Evolutionary conservation across 2,113 vertebrate genomes (phyloP).

Genomic region (Psilopsiagon aurifrons): DNA sequence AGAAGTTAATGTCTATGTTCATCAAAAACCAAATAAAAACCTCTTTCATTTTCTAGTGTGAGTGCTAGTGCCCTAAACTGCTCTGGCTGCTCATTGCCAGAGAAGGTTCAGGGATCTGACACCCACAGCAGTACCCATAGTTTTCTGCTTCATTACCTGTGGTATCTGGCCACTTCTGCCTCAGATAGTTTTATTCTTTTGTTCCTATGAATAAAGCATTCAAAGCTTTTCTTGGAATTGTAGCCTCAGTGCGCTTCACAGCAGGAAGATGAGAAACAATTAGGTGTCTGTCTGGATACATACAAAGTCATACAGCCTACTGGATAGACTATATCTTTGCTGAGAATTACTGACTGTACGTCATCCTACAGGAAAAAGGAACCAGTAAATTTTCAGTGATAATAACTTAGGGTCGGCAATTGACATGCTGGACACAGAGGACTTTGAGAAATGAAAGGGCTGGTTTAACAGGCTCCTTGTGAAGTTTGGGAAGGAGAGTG

Average conservation of each 20-base stretch:
- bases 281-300: neutral
- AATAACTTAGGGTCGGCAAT: neutral
- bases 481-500: neutral
- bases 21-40: constrained; percentile 40
- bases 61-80: neutral
- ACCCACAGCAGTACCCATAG: neutral
- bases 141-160: neutral
- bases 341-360: neutral
- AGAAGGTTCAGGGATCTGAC: neutral
- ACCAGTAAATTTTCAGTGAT: neutral
- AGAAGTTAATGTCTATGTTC: constrained; percentile 49
- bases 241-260: neutral
- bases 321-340: neutral
- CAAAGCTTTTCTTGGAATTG: neutral
- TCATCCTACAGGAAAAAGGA: neutral
- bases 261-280: neutral
- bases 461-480: neutral
- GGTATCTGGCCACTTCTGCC: neutral
- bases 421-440: neutral
- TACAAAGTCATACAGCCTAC: neutral
- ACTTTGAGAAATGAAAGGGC: neutral
- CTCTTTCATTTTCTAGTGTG: neutral
- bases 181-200: neutral
- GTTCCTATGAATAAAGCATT: neutral
- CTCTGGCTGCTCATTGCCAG: neutral